phyloP scores from a whole-genome alignment of 64 coral and sea anemone species.

The Montipora efflorescens region DNA sequence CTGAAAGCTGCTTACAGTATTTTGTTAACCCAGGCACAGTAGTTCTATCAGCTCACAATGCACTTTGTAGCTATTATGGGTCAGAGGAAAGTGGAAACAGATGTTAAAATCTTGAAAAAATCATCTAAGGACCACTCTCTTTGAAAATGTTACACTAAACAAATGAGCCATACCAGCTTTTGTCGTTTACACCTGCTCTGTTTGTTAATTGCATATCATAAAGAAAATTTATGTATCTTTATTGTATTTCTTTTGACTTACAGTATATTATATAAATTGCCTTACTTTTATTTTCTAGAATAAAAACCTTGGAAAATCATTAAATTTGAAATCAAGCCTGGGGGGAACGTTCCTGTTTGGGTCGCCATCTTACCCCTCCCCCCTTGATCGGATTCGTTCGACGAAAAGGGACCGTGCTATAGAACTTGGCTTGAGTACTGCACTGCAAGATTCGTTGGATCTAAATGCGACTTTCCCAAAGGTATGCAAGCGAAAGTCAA shows the following conservation, averaged over 20 bases:
- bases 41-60: no score
- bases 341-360: conserved; percentile 75
- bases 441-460: conserved; percentile 79
- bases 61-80: no score
- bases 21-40: no score
- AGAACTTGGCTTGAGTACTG: conserved; percentile 66
- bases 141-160: no score
- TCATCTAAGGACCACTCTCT: no score
- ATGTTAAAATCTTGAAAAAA: no score
- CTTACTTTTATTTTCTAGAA: conserved; percentile 18
- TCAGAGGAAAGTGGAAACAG: no score
- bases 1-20: no score
- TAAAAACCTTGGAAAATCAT: conserved; percentile 65
- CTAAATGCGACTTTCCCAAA: conserved; percentile 92
- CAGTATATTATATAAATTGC: not conserved
- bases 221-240: no score
- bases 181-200: no score
- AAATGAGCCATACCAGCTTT: no score
- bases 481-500: conserved; percentile 60
- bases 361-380: conserved; percentile 87
- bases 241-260: not conserved
- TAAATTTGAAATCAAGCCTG: conserved; percentile 55
- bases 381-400: conserved; percentile 83
- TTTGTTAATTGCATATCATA: no score
- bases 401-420: conserved; percentile 29